A percentile compares a stretch with the other conserved stretches of the same genome.
These are phyloP conservation scores for Actinernus sp. DNA, from an alignment of 92 coral and sea anemone genomes.

Conservation along the genomic window DNA sequence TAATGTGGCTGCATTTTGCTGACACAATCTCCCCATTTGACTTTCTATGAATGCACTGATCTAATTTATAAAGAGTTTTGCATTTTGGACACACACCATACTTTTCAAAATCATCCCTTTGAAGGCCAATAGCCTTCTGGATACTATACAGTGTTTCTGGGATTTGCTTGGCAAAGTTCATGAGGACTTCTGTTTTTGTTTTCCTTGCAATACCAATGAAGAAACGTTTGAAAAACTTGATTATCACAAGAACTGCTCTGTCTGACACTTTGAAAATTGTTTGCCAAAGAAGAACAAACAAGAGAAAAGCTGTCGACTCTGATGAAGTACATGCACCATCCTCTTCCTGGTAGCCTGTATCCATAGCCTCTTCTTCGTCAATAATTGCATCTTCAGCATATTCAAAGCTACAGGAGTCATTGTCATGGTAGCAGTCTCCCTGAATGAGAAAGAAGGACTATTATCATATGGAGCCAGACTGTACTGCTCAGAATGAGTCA, in stretches of 20 bases:
- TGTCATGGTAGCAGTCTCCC: no score
- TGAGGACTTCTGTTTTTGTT: no score
- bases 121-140: constrained; percentile 15
- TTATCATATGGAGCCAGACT: no score
- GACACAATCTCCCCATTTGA: constrained; percentile 37
- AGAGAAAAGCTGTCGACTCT: neutral
- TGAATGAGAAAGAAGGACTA: no score
- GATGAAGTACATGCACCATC: neutral
- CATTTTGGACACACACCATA: constrained; percentile 52
- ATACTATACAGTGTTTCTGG: constrained; percentile 58
- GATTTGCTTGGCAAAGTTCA: constrained; percentile 46
- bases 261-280: constrained; percentile 45
- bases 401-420: no score
- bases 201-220: constrained; percentile 11
- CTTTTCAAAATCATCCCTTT: constrained; percentile 47
- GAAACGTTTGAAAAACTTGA: constrained; percentile 39
- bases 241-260: constrained; percentile 23
- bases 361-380: neutral
- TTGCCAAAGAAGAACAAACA: constrained; percentile 33
- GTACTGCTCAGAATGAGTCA: no score
- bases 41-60: constrained; percentile 19
- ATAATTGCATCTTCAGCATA: neutral
- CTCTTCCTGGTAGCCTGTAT: neutral
- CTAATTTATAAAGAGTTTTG: constrained; percentile 26
- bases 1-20: constrained; percentile 40